These are phyloP conservation scores for Endomychus coccineus DNA, from an alignment of 2,888 invertebrate species.

Conservation along the genomic window DNA sequence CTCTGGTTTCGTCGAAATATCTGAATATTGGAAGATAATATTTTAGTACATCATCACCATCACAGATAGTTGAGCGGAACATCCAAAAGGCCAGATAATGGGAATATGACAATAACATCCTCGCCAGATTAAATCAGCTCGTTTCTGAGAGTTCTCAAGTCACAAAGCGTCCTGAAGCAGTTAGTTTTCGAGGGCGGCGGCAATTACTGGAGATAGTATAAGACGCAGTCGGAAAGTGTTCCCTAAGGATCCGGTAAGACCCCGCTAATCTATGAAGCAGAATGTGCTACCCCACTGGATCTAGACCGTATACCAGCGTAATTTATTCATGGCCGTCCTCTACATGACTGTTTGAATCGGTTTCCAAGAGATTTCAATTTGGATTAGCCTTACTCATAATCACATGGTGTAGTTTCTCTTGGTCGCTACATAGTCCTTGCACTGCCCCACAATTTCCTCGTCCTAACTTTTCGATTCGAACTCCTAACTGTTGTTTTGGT, in stretches of 20 bases:
- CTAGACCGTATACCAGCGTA: slow-evolving; percentile 17
- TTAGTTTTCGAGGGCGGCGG: slow-evolving; percentile 35
- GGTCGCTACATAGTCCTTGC: no score
- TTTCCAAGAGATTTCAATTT: slow-evolving; percentile 42
- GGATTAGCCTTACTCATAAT: slow-evolving; percentile 42
- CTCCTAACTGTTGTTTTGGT: no score
- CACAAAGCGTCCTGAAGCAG: slow-evolving; percentile 34
- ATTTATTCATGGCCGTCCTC: slow-evolving; percentile 42
- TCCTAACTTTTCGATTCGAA: no score
- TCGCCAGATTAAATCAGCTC: no score
- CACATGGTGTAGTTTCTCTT: slow-evolving; percentile 24
- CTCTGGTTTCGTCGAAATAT: no score
- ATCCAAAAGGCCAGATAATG: no score
- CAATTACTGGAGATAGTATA: slow-evolving; percentile 33
- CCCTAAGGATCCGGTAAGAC: slow-evolving; percentile 32
- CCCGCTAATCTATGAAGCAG: slow-evolving; percentile 17
- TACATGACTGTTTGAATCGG: slow-evolving; percentile 41
- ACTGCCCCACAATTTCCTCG: no score
- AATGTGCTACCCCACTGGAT: slow-evolving; percentile 23
- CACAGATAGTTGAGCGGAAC: no score
- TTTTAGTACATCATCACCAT: no score
- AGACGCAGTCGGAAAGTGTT: slow-evolving; percentile 41
- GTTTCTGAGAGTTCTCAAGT: slow-evolving; percentile 29
- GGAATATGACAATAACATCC: no score
- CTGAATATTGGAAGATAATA: no score